Percentiles rank a stretch among this genome's conserved stretches.
Evolutionary conservation across 2,888 invertebrate genomes (phyloP).

Genomic region (Macrosoma leucophasiata): DNA sequence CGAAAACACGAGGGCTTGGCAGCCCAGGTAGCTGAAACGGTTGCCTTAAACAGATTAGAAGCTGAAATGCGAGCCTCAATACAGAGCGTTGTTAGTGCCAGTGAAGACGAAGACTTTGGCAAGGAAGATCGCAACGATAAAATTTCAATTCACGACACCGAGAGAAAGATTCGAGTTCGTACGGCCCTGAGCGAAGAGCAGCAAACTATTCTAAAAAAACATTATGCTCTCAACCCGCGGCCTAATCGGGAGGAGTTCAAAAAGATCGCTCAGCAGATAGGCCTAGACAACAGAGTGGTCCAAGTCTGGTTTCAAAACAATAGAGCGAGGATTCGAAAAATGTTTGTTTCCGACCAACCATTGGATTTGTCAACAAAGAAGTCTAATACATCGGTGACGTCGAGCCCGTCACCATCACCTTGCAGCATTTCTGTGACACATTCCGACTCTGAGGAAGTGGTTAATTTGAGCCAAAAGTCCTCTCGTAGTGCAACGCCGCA

Average conservation of each 20-base stretch:
- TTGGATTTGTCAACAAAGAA: constrained; percentile 93
- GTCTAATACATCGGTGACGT: constrained; percentile 70
- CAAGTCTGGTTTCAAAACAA: constrained; percentile 99
- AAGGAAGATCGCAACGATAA: constrained; percentile 71
- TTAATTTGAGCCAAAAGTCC: constrained; percentile 85
- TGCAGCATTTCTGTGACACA: constrained; percentile 78
- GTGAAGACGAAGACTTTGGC: constrained; percentile 77
- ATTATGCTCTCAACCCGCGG: constrained; percentile 92
- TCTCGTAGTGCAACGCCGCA: constrained; percentile 78
- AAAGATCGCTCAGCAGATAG: constrained; percentile 87
- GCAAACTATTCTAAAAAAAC: constrained; percentile 89
- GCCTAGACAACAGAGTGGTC: constrained; percentile 86
- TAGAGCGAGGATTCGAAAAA: constrained; percentile 89
- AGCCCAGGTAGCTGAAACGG: constrained; percentile 84
- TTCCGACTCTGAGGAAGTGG: constrained; percentile 82
- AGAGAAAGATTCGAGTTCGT: constrained; percentile 91
- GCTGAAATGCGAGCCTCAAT: constrained; percentile 67
- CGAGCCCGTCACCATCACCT: constrained; percentile 77
- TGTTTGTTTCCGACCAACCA: constrained; percentile 83
- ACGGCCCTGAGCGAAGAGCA: constrained; percentile 97
- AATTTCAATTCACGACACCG: constrained; percentile 76
- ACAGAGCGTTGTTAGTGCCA: constrained; percentile 73
- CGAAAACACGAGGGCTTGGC: constrained; percentile 83
- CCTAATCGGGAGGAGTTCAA: constrained; percentile 96
- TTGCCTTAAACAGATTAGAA: constrained; percentile 71